These are phyloP conservation scores for Stictocephala bisonia DNA, from an alignment of 2,888 invertebrate species.

Conservation along the genomic window DNA sequence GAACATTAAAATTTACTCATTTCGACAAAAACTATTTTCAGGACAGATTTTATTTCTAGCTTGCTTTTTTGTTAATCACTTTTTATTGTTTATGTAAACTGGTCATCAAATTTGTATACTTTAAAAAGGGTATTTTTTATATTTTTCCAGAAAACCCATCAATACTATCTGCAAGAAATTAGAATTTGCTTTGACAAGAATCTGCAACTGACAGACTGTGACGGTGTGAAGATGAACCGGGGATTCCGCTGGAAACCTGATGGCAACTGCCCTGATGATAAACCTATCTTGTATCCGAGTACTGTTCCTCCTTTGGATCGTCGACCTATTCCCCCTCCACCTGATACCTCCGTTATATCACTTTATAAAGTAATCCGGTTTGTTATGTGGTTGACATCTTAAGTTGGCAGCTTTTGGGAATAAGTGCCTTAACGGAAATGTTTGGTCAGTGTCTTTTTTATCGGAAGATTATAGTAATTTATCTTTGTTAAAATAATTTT, in stretches of 20 bases:
- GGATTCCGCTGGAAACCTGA: conserved; percentile 6
- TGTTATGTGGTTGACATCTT: conserved; percentile 41
- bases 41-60: background rate
- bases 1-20: too few species aligned
- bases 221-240: conserved; percentile 66
- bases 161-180: conserved; percentile 75
- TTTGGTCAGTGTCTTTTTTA: too few species aligned
- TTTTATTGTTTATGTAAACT: conserved; percentile 1
- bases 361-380: conserved; percentile 36
- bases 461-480: too few species aligned
- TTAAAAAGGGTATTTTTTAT: conserved; percentile 1
- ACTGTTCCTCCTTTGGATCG: conserved; percentile 21
- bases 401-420: too few species aligned
- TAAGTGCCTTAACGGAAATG: too few species aligned
- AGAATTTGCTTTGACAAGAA: conserved; percentile 79
- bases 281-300: conserved; percentile 50
- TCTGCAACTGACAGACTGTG: conserved; percentile 74
- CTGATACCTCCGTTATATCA: conserved; percentile 2
- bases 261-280: conserved; percentile 52
- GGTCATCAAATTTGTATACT: background rate
- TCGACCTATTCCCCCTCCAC: conserved; percentile 2
- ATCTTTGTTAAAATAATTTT: too few species aligned
- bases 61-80: too few species aligned
- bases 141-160: conserved; percentile 66
- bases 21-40: too few species aligned